Evolutionary conservation across 2,888 invertebrate genomes (phyloP).

Genomic region (Stenichneumon culpator): DNA sequence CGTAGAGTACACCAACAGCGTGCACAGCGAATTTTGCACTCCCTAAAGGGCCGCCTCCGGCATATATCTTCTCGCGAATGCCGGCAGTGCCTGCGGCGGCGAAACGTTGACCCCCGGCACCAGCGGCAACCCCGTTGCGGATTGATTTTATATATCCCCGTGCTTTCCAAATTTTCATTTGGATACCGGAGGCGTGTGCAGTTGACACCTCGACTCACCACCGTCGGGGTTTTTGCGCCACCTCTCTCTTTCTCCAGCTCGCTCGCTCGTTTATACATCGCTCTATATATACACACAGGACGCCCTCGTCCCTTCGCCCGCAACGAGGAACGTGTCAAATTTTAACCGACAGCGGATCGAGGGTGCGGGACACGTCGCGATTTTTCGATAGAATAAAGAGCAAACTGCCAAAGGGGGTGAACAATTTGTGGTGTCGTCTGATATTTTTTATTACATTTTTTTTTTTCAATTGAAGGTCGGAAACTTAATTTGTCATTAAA

Average conservation of each 20-base stretch:
- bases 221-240: slow-evolving; percentile 41
- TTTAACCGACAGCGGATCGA: slow-evolving; percentile 47
- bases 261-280: slow-evolving; percentile 47
- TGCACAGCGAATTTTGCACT: slow-evolving; percentile 48
- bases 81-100: slow-evolving; percentile 10
- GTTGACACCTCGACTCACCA: slow-evolving; percentile 74
- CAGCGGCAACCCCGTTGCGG: slow-evolving; percentile 43
- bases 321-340: slow-evolving; percentile 60
- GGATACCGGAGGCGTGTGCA: slow-evolving; percentile 71
- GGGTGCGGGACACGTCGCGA: background rate
- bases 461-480: background rate
- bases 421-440: background rate
- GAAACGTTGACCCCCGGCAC: slow-evolving; percentile 58
- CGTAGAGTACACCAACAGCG: slow-evolving; percentile 30
- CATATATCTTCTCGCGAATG: slow-evolving; percentile 30
- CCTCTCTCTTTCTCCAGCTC: slow-evolving; percentile 42
- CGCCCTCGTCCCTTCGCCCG: slow-evolving; percentile 31
- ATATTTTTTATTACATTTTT: too few relatives aligned
- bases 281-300: slow-evolving; percentile 10
- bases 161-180: slow-evolving; percentile 80
- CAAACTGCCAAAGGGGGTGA: slow-evolving; percentile 17
- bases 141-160: slow-evolving; percentile 68
- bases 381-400: slow-evolving; percentile 36
- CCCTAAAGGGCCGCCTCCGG: slow-evolving; percentile 47
- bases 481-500: background rate